Base-by-base conservation (phyloP, 2,797 vertebrate genomes). In the Galaxias olidus region DNA sequence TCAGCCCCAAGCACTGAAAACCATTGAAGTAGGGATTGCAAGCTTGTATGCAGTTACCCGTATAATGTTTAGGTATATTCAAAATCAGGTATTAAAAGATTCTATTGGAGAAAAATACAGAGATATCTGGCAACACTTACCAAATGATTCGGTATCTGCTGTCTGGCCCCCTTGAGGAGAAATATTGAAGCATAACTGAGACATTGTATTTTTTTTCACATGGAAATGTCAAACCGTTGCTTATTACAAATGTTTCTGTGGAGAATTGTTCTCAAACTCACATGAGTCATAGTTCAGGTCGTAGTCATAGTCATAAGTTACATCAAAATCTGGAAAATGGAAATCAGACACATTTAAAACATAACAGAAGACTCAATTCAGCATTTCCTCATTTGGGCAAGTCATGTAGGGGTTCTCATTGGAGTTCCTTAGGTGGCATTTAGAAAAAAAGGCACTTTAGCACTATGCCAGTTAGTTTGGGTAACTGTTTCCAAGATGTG, bases 251-350 rank as follows among this genome's bases (percentile, higher is more conserved):
- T n/a, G 30, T 30, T 30, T 30, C 3, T 6, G 30, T 2, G 30
- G 30, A 30, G 30, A 30, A 30, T 30, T 8, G 10, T 9, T 10
- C 55, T 60, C 11, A 42, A 52, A 85, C 92, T 90, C 80, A 93
- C 91, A 90, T 11, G 82, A 48, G 0, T 87, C 84, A 45, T 86
- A 90, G 84, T 63, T 82, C 68, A 87, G 84, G 47, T 91, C 84
- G 10, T 89, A 90, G 78, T 91, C 88, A 0, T 91, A 90, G 63
- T 91, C 90, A 42, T 89, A 88, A 7, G 88, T 86, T 48, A 84
- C 76, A 11, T 91, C 91, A 43, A 86, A 90, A 57, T 91, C 92
- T 93, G 73, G 4, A 44, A 81, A 80, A 78, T 8, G n/a, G n/a
- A 8, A 66, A 66, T 44, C 1, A 30, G 66, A n/a, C 12, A 11